Conservation (phyloP, 2,797 vertebrate genomes). For the Squalus acanthias region DNA sequence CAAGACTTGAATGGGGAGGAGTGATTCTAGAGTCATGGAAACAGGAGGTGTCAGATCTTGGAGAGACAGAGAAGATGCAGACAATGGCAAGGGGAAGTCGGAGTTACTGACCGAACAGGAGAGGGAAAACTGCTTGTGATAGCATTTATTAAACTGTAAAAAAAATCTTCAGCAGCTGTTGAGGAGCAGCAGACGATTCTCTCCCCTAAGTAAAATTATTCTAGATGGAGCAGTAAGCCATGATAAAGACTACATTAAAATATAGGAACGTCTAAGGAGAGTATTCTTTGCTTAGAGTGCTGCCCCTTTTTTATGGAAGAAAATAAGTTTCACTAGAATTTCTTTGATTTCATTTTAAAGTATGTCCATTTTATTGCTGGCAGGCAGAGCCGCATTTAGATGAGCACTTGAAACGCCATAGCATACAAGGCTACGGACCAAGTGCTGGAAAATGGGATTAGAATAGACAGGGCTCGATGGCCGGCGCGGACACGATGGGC, state of each 20-base stretch:
- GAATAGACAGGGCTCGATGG: too few relatives aligned
- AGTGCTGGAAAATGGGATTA: too few relatives aligned
- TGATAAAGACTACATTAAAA: neutral
- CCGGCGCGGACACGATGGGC: too few relatives aligned
- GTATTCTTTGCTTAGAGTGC: neutral
- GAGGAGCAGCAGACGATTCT: neutral
- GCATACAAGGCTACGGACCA: too few relatives aligned
- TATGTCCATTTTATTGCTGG: neutral
- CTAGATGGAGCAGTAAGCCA: neutral
- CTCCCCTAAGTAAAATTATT: neutral
- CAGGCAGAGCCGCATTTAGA: neutral
- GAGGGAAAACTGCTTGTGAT: neutral
- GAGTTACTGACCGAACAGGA: neutral
- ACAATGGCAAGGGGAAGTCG: neutral
- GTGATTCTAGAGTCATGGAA: neutral
- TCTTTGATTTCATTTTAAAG: neutral
- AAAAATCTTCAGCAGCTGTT: neutral
- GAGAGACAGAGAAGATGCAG: neutral
- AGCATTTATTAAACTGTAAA: neutral
- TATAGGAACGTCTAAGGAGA: neutral
- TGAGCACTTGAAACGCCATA: too few relatives aligned
- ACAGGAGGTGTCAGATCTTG: neutral
- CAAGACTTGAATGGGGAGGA: neutral
- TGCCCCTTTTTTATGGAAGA: neutral
- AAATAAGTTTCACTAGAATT: neutral